A percentile compares a stretch with the other conserved stretches of the same genome.
These are phyloP conservation scores for Centropristis striata DNA, from an alignment of 2,113 vertebrate species.

Conservation along the genomic window DNA sequence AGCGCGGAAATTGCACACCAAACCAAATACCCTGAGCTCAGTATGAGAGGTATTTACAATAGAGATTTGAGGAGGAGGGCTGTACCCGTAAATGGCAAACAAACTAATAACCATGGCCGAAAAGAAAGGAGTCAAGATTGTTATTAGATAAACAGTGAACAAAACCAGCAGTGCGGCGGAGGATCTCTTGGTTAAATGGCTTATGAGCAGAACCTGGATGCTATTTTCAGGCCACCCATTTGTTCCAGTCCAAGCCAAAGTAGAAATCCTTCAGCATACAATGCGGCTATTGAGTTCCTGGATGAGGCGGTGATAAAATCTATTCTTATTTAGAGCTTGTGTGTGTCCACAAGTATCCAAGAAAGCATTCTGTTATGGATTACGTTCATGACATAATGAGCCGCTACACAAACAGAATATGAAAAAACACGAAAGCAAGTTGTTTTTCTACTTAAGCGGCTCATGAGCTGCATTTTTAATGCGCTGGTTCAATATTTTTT, in stretches of 20 bases:
- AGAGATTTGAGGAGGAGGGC: slow-evolving; percentile 52
- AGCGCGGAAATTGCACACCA: slow-evolving; percentile 62
- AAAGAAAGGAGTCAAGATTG: slow-evolving; percentile 57
- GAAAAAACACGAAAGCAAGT: slow-evolving; percentile 22
- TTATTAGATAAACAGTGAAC: slow-evolving; percentile 70
- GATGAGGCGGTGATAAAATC: slow-evolving; percentile 69
- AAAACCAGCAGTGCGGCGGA: slow-evolving; percentile 42
- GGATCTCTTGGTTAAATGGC: slow-evolving; percentile 48
- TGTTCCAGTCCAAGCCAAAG: slow-evolving; percentile 52
- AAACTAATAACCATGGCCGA: slow-evolving; percentile 63
- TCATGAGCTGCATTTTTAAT: slow-evolving; percentile 28
- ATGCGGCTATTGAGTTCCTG: slow-evolving; percentile 66
- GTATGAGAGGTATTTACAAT: slow-evolving; percentile 57
- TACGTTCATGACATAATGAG: slow-evolving; percentile 56
- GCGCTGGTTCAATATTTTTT: slow-evolving; percentile 43
- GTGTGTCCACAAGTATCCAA: slow-evolving; percentile 50
- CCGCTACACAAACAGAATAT: slow-evolving; percentile 33
- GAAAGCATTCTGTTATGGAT: slow-evolving; percentile 56
- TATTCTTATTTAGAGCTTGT: slow-evolving; percentile 68
- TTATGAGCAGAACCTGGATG: slow-evolving; percentile 63
- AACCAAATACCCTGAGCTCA: slow-evolving; percentile 50
- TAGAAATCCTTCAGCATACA: slow-evolving; percentile 63
- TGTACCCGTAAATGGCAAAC: slow-evolving; percentile 59
- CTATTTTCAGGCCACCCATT: slow-evolving; percentile 74
- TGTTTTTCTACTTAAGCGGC: slow-evolving; percentile 17